These are phyloP conservation scores for Yponomeuta evonymella DNA, from an alignment of 2,888 invertebrate species.

Conservation along the genomic window DNA sequence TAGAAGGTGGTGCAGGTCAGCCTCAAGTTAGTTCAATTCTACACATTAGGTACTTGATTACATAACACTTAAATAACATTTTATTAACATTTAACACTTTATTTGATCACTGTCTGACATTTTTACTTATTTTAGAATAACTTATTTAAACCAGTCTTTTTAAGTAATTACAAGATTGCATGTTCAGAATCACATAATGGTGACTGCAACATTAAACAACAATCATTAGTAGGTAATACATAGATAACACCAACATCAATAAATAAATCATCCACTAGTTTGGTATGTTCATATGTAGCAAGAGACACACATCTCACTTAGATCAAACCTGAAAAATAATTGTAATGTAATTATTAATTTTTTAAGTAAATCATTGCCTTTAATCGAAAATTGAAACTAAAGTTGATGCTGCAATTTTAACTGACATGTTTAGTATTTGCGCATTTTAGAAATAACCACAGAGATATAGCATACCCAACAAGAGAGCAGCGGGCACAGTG, in stretches of 20 bases:
- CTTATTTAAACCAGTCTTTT: conserved; percentile 9
- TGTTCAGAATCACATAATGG: not conserved
- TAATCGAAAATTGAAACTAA: too few species aligned
- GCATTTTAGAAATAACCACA: not conserved
- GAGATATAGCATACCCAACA: conserved; percentile 36
- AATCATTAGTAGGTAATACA: not conserved
- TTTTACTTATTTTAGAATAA: not conserved
- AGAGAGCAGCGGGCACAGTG: conserved; percentile 50
- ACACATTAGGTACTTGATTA: too few species aligned
- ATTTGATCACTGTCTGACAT: not conserved
- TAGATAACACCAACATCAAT: not conserved
- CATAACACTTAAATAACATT: too few species aligned
- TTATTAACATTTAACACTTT: too few species aligned
- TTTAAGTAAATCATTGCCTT: too few species aligned
- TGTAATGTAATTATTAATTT: not conserved
- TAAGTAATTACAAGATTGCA: not conserved
- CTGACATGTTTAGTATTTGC: too few species aligned
- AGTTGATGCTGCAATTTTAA: too few species aligned
- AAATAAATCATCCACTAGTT: not conserved
- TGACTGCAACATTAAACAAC: not conserved
- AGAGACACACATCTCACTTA: conserved; percentile 54
- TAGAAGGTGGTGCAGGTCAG: too few species aligned
- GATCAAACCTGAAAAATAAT: conserved; percentile 49
- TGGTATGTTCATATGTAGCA: conserved; percentile 42
- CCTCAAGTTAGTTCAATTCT: too few species aligned